These are phyloP conservation scores for Halcyon chelicuti DNA, from an alignment of 2,797 vertebrate genomes.

Conservation along the genomic window DNA sequence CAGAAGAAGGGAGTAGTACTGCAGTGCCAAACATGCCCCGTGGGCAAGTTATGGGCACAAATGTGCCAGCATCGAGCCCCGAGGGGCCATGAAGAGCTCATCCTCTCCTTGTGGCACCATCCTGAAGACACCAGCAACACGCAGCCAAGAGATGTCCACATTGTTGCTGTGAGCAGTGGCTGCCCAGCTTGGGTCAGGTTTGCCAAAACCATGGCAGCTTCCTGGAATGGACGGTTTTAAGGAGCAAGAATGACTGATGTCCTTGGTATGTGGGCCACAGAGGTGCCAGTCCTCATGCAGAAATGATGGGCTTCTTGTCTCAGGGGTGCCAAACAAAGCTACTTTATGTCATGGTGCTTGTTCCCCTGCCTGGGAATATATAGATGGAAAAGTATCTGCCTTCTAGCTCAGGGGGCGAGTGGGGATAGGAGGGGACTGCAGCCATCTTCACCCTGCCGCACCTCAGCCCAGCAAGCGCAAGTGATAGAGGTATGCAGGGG, in stretches of 20 bases:
- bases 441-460: background rate
- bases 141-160: fast-evolving
- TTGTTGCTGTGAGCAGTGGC: fast-evolving
- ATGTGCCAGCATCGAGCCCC: background rate
- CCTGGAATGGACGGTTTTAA: background rate
- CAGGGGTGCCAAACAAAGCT: background rate
- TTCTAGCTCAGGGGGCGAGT: background rate
- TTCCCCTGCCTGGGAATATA: background rate
- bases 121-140: background rate
- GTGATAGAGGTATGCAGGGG: fast-evolving
- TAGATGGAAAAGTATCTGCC: background rate
- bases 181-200: fast-evolving
- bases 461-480: background rate
- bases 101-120: fast-evolving
- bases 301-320: background rate
- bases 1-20: background rate
- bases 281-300: fast-evolving
- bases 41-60: background rate
- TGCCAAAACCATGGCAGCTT: background rate
- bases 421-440: background rate
- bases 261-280: fast-evolving
- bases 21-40: background rate
- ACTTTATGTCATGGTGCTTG: background rate
- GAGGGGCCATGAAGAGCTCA: background rate
- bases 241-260: background rate